Percentiles rank a stretch among this genome's conserved stretches.
These are phyloP conservation scores for Ganaspis sp. DNA, from an alignment of 1,140 invertebrate species.

Conservation along the genomic window DNA sequence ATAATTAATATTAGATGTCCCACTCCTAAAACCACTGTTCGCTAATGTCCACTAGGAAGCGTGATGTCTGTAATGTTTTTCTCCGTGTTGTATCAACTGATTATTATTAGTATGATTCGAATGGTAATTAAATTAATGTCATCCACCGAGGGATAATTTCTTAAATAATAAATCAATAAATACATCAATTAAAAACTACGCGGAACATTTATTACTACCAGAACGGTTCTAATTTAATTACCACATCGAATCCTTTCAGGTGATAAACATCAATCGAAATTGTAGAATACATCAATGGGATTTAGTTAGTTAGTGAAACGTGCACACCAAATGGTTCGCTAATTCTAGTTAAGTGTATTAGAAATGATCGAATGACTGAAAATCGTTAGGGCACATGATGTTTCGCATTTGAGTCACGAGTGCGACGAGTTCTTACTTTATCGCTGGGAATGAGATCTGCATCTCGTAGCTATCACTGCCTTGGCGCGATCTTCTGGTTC, in stretches of 20 bases:
- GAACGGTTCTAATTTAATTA: too few relatives aligned
- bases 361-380: constrained; percentile 26
- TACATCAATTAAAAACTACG: too few relatives aligned
- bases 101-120: too few relatives aligned
- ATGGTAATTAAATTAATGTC: too few relatives aligned
- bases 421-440: constrained; percentile 85
- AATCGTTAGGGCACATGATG: constrained; percentile 48
- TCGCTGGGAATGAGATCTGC: constrained; percentile 92
- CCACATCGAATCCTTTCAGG: too few relatives aligned
- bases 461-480: constrained; percentile 90
- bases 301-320: neutral
- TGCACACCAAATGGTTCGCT: neutral
- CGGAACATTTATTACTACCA: too few relatives aligned
- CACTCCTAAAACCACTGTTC: neutral
- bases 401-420: constrained; percentile 11
- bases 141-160: too few relatives aligned
- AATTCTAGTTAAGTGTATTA: constrained; percentile 17
- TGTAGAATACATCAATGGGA: too few relatives aligned
- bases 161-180: too few relatives aligned
- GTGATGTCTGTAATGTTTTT: neutral
- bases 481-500: constrained; percentile 76
- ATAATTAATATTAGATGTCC: neutral
- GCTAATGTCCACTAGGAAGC: constrained; percentile 7
- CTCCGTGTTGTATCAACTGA: neutral
- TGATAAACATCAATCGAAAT: too few relatives aligned